Base-by-base conservation (phyloP, 2,888 invertebrate genomes). In the Thymelicus sylvestris region DNA sequence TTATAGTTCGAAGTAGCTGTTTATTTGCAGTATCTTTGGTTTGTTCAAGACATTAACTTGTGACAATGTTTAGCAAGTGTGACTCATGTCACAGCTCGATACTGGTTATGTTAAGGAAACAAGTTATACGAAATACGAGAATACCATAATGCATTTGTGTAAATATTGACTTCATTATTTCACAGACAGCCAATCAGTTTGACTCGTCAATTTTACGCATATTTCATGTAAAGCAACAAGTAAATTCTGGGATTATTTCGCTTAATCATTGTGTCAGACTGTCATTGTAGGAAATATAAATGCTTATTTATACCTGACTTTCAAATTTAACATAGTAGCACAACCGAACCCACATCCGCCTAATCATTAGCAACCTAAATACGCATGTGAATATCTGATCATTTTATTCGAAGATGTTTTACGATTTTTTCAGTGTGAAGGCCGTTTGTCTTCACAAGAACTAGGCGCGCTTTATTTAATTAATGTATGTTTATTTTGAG, bases 81-180 rank as follows among this genome's bases (percentile, higher is more conserved):
- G 62, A 68, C 62, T 68, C 67, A 68, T 12, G 48, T 4, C 19
- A 55, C 24, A 24, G 8, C 41, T 44, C 39, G 10, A 62, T 62
- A 62, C 41, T 55, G 44, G 62, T 68, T 44, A 61, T 61, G 62
- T 41, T 68, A 62, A 41, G 19, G 44, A 59, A 66, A 38, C 38
- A 15, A 63, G 62, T 55, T 55, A n/a, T 63, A 62, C 44, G n/a
- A 19, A 61, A 41, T 55, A 62, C 13, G 62, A 55, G 55, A 68
- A 68, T 55, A 68, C 62, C 62, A 31, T 63, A 55, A 55, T 47
- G 12, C 55, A 63, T 38, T 63, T 68, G 44, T 63, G 63, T 19
- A 57, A 68, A 68, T 68, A 63, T 50, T 52, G 5, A 12, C 24
- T 24, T 10, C 8, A 55, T 55, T 55, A 24, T 55, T 19, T n/a